Percentiles rank a stretch among this genome's conserved stretches.
Conservation (phyloP, 1,140 invertebrate species). For the Lasioglossum albipes region DNA sequence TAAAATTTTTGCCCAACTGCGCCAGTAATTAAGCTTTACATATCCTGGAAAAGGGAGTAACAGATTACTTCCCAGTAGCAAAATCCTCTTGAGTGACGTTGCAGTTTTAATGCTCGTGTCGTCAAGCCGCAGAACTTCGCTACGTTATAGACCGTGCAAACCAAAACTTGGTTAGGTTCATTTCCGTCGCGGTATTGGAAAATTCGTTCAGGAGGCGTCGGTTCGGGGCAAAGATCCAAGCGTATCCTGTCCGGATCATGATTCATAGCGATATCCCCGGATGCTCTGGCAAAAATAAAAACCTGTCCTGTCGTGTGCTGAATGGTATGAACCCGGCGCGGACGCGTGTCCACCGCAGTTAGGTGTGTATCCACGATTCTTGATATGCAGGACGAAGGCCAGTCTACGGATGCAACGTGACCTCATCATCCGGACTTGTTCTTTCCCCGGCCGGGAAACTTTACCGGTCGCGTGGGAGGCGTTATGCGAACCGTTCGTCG, state of each 20-base stretch:
- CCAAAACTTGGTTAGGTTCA: neutral
- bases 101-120: too few species aligned
- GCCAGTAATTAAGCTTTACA: too few species aligned
- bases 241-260: neutral
- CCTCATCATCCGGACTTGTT: conserved; percentile 50
- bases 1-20: too few species aligned
- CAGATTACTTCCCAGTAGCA: too few species aligned
- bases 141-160: too few species aligned
- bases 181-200: neutral
- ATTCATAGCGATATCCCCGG: conserved; percentile 19
- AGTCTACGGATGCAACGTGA: conserved; percentile 59
- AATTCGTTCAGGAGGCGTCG: neutral
- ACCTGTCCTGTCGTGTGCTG: neutral
- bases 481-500: conserved; percentile 44
- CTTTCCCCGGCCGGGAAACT: conserved; percentile 24
- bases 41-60: too few species aligned
- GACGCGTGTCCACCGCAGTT: neutral
- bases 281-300: conserved; percentile 21
- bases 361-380: conserved; percentile 20
- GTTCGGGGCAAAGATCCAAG: too few species aligned
- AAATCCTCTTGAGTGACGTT: too few species aligned
- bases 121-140: neutral
- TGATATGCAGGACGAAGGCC: conserved; percentile 57
- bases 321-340: neutral
- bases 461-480: conserved; percentile 31